These are phyloP conservation scores for Protosalanx chinensis DNA, from an alignment of 2,797 vertebrate genomes.

Conservation along the genomic window DNA sequence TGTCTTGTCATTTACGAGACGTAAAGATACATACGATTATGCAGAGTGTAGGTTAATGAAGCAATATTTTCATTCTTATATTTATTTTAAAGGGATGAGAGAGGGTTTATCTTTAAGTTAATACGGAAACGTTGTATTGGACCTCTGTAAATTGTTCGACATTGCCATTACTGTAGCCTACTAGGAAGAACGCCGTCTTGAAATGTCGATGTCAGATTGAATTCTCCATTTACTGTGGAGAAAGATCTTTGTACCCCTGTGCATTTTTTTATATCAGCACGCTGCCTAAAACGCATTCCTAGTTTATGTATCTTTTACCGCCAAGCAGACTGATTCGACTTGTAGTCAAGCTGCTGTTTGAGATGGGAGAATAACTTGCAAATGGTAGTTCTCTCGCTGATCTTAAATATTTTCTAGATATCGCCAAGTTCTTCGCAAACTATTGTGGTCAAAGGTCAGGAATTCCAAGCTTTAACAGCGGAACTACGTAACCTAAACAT, in stretches of 20 bases:
- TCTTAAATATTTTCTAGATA: slow-evolving; percentile 4
- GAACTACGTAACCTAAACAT: background rate
- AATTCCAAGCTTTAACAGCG: background rate
- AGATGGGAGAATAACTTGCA: background rate
- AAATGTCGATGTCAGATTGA: slow-evolving; percentile 30
- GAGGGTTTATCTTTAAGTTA: background rate
- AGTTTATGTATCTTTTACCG: background rate
- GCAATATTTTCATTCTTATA: background rate
- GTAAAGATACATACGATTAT: slow-evolving; percentile 4
- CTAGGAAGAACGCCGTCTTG: slow-evolving; percentile 17
- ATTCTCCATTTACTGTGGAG: slow-evolving; percentile 18
- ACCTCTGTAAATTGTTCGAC: background rate
- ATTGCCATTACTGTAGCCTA: background rate
- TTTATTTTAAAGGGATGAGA: background rate
- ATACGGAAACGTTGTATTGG: background rate
- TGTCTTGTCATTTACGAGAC: slow-evolving; percentile 66
- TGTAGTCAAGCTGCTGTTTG: background rate
- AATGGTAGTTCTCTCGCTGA: slow-evolving; percentile 6
- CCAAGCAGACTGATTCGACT: slow-evolving; percentile 11
- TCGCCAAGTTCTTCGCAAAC: background rate
- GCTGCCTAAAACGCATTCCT: background rate
- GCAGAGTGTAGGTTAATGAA: slow-evolving; percentile 10
- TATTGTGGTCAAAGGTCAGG: background rate
- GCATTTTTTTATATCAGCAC: background rate
- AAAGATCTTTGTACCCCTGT: background rate